A percentile compares a stretch with the other conserved stretches of the same genome.
These are phyloP conservation scores for Gryllus bimaculatus DNA, from an alignment of 1,140 invertebrate genomes.

Conservation along the genomic window DNA sequence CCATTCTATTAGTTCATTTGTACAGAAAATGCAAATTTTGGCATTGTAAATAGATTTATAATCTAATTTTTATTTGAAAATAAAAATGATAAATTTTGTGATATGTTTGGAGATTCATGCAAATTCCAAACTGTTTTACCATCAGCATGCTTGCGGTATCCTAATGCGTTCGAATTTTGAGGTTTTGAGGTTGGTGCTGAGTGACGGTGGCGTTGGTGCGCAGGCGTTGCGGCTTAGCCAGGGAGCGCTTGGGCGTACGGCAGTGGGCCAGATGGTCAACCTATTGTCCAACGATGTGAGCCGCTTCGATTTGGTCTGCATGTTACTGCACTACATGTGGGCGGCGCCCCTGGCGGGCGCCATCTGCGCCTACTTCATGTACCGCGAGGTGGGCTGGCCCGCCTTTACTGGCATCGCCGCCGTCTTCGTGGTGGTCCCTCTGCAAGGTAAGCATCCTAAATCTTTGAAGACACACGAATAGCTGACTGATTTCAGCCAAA, in stretches of 20 bases:
- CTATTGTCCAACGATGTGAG: constrained; percentile 75
- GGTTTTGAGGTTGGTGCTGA: too few species aligned
- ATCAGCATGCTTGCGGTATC: too few species aligned
- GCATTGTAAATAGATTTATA: too few species aligned
- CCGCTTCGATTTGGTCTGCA: constrained; percentile 54
- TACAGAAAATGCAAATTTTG: too few species aligned
- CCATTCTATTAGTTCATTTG: too few species aligned
- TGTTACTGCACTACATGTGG: constrained; percentile 66
- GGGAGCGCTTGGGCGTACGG: constrained; percentile 61
- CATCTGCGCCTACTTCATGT: constrained; percentile 67
- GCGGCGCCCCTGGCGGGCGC: constrained; percentile 71
- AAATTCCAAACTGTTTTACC: too few species aligned
- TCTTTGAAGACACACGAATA: too few species aligned
- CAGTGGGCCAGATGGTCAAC: constrained; percentile 77
- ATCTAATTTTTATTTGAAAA: too few species aligned
- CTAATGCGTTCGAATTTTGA: too few species aligned
- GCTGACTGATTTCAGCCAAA: background rate
- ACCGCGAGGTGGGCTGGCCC: constrained; percentile 56
- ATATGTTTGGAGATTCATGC: too few species aligned
- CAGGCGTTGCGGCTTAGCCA: constrained; percentile 18
- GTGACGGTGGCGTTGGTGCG: too few species aligned
- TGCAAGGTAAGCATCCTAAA: constrained; percentile 73
- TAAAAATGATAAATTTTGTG: too few species aligned
- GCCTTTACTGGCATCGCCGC: constrained; percentile 67
- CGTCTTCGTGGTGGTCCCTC: constrained; percentile 69